Evolutionary conservation across 1,140 invertebrate genomes (phyloP).

Genomic region (Drosophila punjabiensis): DNA sequence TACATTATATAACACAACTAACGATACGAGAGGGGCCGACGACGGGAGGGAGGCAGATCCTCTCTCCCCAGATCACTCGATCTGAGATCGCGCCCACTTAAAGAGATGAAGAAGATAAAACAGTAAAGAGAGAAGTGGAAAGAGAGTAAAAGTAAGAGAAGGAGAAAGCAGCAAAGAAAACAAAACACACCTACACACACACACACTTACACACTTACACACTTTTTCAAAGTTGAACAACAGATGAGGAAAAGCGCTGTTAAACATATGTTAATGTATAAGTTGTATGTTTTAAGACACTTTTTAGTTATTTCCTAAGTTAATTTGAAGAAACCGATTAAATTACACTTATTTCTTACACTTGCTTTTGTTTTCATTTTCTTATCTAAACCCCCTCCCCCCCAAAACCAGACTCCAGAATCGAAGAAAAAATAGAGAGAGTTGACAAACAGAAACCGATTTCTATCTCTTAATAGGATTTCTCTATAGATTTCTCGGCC

Average conservation of each 20-base stretch:
- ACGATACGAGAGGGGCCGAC: slow-evolving; percentile 39
- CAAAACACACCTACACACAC: not conserved
- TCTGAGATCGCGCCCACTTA: slow-evolving; percentile 7
- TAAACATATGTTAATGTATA: slow-evolving; percentile 63
- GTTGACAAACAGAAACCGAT: slow-evolving; percentile 29
- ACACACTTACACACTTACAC: slow-evolving; percentile 23
- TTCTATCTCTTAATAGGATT: slow-evolving; percentile 48
- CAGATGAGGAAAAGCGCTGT: slow-evolving; percentile 75
- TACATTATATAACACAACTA: slow-evolving; percentile 81
- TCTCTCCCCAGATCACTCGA: slow-evolving; percentile 13
- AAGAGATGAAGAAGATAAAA: slow-evolving; percentile 21
- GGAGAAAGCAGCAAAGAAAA: slow-evolving; percentile 66
- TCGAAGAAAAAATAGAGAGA: slow-evolving; percentile 34
- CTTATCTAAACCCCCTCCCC: not conserved
- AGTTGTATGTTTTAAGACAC: slow-evolving; percentile 75
- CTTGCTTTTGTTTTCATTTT: slow-evolving; percentile 41
- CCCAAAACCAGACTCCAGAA: not conserved
- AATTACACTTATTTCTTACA: slow-evolving; percentile 79
- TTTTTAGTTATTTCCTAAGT: slow-evolving; percentile 83
- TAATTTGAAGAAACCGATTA: slow-evolving; percentile 78
- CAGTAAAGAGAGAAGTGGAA: not conserved
- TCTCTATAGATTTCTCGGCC: slow-evolving; percentile 36
- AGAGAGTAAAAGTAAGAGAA: slow-evolving; percentile 7
- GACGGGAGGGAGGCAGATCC: slow-evolving; percentile 14
- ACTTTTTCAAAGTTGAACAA: slow-evolving; percentile 65